phyloP scores from a whole-genome alignment of 2,888 invertebrate genomes.

The Aleiodes alternator region DNA sequence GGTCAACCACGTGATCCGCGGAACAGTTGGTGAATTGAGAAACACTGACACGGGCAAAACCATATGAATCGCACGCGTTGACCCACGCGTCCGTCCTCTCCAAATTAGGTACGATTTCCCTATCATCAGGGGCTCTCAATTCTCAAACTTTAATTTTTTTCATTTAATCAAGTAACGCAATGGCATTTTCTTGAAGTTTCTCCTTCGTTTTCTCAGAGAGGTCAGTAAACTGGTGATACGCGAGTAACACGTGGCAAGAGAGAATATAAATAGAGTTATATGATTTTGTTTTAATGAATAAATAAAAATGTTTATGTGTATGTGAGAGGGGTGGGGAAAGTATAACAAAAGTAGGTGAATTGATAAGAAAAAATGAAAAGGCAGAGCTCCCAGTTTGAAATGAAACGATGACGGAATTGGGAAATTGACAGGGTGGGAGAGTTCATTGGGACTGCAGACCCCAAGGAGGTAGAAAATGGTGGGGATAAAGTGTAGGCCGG shows the following conservation, averaged over 20 bases:
- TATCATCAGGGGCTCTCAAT: slow-evolving; percentile 64
- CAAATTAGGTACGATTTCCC: slow-evolving; percentile 72
- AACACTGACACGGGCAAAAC: slow-evolving; percentile 45
- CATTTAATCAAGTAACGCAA: background rate
- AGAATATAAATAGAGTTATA: background rate
- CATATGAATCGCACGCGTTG: slow-evolving; percentile 64
- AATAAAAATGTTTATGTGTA: background rate
- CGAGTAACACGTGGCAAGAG: no score
- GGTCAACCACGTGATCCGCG: slow-evolving; percentile 39
- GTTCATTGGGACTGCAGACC: slow-evolving; percentile 19
- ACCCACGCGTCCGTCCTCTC: slow-evolving; percentile 65
- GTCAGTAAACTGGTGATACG: slow-evolving; percentile 7
- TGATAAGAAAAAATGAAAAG: no score
- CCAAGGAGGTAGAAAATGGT: slow-evolving; percentile 3
- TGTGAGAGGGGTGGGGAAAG: background rate
- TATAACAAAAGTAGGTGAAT: no score
- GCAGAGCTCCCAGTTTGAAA: slow-evolving; percentile 4
- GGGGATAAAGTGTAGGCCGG: slow-evolving; percentile 4
- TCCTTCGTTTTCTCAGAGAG: background rate
- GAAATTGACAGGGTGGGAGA: background rate
- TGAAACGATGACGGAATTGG: slow-evolving; percentile 26
- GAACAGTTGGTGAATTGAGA: slow-evolving; percentile 45
- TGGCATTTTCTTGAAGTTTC: slow-evolving; percentile 11
- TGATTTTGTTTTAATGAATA: background rate
- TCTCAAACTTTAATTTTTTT: slow-evolving; percentile 10